Percentiles rank a stretch among this genome's conserved stretches.
phyloP scores from a whole-genome alignment of 2,113 vertebrate genomes.

The Ploceus nigricollis region DNA sequence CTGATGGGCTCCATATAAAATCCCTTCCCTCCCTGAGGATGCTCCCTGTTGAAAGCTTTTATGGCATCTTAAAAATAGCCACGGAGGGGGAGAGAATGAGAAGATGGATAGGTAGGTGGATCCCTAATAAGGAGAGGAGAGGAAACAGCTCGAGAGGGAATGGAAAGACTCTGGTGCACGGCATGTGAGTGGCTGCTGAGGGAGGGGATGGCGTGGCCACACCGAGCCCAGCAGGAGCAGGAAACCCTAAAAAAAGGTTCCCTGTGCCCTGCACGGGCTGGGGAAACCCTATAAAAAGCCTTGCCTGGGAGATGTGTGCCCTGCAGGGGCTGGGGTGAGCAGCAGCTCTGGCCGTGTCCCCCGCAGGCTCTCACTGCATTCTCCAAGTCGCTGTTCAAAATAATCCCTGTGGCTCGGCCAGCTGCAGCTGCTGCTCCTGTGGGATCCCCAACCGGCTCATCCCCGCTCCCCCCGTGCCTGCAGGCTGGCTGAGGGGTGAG shows the following conservation, averaged over 20 bases:
- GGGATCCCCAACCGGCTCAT: not conserved
- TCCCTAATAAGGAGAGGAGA: constrained; percentile 63
- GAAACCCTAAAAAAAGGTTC: constrained; percentile 39
- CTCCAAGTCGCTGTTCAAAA: constrained; percentile 35
- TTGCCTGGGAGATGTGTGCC: not conserved
- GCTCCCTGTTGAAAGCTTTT: constrained; percentile 56
- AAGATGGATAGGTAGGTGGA: constrained; percentile 54
- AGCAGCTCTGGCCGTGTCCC: not conserved
- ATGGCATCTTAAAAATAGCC: constrained; percentile 66
- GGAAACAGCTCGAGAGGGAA: constrained; percentile 44
- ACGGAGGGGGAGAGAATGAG: constrained; percentile 51
- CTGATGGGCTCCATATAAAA: constrained; percentile 26
- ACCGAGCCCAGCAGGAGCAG: not conserved
- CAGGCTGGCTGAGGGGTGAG: not conserved
- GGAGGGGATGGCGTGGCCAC: not conserved
- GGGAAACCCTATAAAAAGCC: constrained; percentile 40
- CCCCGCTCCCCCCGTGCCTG: not conserved
- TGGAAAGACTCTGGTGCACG: constrained; percentile 60
- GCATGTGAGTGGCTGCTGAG: constrained; percentile 15
- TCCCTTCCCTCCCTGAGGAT: constrained; percentile 8
- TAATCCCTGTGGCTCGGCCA: not conserved
- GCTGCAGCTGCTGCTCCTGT: not conserved
- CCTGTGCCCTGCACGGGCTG: not conserved
- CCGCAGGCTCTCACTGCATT: not conserved
- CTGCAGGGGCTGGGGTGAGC: not conserved